Conservation (phyloP, 2,888 invertebrate species). For the Drosophila ezoana region DNA sequence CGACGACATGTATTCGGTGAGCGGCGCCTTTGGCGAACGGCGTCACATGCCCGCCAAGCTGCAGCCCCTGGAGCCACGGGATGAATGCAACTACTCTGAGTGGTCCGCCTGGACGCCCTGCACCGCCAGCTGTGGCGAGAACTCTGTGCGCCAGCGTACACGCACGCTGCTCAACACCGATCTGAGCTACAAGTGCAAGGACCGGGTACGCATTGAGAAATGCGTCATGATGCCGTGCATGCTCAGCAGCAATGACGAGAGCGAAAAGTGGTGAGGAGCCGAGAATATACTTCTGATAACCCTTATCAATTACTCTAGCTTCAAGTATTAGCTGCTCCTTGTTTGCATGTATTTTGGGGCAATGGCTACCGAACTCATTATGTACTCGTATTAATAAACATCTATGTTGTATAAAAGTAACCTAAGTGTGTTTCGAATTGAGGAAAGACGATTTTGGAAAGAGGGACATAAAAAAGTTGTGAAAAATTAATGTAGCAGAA, state of each 20-base stretch:
- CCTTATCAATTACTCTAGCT: constrained; percentile 1
- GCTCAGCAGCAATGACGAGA: constrained; percentile 76
- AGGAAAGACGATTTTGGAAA: too few relatives aligned
- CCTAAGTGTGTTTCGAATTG: too few relatives aligned
- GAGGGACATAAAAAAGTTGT: too few relatives aligned
- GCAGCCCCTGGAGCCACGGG: constrained; percentile 56
- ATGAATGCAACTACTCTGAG: constrained; percentile 87
- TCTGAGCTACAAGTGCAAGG: constrained; percentile 82
- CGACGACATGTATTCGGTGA: constrained; percentile 82
- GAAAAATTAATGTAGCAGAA: too few relatives aligned
- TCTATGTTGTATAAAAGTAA: background rate
- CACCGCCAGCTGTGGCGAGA: constrained; percentile 88
- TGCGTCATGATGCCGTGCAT: constrained; percentile 83
- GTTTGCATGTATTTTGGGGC: constrained; percentile 5
- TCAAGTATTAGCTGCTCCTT: constrained; percentile 43
- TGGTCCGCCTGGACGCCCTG: constrained; percentile 91
- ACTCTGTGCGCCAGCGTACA: constrained; percentile 86
- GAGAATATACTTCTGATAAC: too few relatives aligned
- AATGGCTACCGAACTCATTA: constrained; percentile 12
- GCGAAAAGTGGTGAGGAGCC: constrained; percentile 62
- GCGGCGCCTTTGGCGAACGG: constrained; percentile 61
- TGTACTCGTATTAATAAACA: constrained; percentile 35
- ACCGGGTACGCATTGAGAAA: constrained; percentile 83
- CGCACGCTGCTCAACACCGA: constrained; percentile 84
- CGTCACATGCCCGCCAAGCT: constrained; percentile 52